A percentile compares a stretch with the other conserved stretches of the same genome.
Conservation (phyloP, 2,888 invertebrate species). For the Chouioia cunea region DNA sequence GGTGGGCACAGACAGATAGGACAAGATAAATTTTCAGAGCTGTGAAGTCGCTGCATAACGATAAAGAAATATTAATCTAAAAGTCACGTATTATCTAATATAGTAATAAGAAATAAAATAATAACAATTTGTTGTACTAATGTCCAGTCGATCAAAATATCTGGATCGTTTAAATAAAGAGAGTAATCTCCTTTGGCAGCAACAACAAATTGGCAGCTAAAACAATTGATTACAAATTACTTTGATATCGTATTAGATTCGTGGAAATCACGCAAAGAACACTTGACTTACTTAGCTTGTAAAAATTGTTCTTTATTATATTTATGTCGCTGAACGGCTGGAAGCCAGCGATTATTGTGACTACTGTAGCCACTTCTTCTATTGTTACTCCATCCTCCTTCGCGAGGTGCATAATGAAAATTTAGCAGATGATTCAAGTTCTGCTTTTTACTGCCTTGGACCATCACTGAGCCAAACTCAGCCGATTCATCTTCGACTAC, state of each 20-base stretch:
- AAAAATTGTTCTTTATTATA: constrained; percentile 95
- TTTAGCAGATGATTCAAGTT: constrained; percentile 94
- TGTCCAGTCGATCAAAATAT: constrained; percentile 91
- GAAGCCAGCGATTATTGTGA: constrained; percentile 66
- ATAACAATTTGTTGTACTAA: constrained; percentile 93
- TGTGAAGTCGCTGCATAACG: constrained; percentile 73
- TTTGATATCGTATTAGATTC: constrained; percentile 11
- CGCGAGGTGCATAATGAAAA: constrained; percentile 85
- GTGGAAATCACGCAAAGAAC: constrained; percentile 3
- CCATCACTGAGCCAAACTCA: constrained; percentile 87
- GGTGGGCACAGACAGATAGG: constrained; percentile 94
- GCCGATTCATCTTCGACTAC: constrained; percentile 72
- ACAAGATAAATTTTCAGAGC: constrained; percentile 80
- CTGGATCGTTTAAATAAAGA: constrained; percentile 85
- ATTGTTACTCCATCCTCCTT: constrained; percentile 65
- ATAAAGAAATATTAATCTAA: constrained; percentile 11
- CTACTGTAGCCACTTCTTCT: constrained; percentile 54
- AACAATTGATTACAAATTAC: constrained; percentile 51
- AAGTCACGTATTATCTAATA: constrained; percentile 29
- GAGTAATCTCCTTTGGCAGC: constrained; percentile 84
- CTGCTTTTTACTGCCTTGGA: constrained; percentile 89
- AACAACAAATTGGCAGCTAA: constrained; percentile 95
- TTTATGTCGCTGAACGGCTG: constrained; percentile 73
- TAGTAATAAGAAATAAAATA: constrained; percentile 61
- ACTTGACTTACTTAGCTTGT: constrained; percentile 83